These are phyloP conservation scores for Prionailurus bengalensis DNA, from an alignment of 2,113 vertebrate species.

Conservation along the genomic window DNA sequence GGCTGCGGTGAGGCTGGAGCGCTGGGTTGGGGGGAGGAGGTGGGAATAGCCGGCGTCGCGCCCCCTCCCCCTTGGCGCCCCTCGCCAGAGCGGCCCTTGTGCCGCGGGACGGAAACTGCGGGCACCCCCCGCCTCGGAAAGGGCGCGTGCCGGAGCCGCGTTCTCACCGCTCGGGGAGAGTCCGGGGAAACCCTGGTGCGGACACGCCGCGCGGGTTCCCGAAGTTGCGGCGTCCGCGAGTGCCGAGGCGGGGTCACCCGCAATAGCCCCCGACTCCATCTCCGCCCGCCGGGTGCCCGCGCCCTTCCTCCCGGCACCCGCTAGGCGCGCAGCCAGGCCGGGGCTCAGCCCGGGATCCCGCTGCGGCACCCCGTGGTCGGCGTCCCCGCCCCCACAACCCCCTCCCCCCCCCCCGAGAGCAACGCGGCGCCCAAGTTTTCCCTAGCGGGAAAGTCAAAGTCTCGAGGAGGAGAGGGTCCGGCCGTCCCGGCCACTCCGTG, in stretches of 20 bases:
- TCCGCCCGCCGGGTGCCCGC: neutral
- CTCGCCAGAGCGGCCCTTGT: neutral
- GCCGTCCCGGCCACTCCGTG: neutral
- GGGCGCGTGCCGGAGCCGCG: neutral
- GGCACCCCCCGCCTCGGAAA: rapidly evolving
- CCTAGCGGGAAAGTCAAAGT: constrained; percentile 51
- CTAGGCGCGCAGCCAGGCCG: neutral
- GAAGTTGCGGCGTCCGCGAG: neutral
- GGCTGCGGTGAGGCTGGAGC: neutral
- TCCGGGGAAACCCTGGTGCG: neutral
- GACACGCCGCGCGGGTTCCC: neutral
- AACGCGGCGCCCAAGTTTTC: constrained; percentile 22
- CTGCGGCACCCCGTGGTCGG: no score
- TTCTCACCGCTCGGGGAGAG: neutral
- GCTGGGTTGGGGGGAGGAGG: neutral
- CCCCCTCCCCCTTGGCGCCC: neutral
- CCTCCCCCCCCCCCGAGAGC: neutral
- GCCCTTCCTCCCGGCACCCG: no score
- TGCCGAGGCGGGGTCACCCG: neutral
- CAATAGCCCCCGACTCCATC: neutral
- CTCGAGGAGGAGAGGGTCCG: neutral
- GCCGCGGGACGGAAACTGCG: rapidly evolving
- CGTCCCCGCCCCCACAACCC: neutral
- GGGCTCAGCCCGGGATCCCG: neutral
- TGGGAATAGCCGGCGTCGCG: no score